Base-by-base conservation (phyloP, 2,888 invertebrate genomes). In the Campoplex nolae region DNA sequence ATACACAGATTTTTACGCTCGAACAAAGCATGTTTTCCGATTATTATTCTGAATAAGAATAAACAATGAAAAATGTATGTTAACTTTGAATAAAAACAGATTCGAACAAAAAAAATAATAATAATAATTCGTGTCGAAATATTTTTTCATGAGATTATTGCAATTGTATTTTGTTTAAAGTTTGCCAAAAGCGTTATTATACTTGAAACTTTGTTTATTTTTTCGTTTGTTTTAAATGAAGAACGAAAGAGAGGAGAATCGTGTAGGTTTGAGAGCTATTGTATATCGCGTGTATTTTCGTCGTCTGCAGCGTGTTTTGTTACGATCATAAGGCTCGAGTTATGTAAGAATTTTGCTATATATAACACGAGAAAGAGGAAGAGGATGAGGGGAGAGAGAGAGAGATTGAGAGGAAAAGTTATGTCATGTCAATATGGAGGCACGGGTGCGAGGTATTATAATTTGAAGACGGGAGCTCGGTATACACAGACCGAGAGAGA, bases 381-480 rank as follows among this genome's bases (percentile, higher is more conserved):
- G 51, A 51, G 51, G 51, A 16, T 16, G 51, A 3, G 18, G 0
- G 45, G 28, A 68, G 51, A 56, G 82, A 58, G 77, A 56, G 23
- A 18, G 76, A 86, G 82, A 83, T 71, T 56, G 16, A 78, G 38
- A 42, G 56, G 45, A 51, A 51, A 48, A 67, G 67, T 78, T 78
- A 68, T 78, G 79, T 79, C 56, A 79, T 62, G 56, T 56, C 70
- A 42, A 67, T 48, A 38, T 56, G 45, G 38, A 23, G 54, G 56
- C 48, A 82, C 68, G 86, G 83, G 81, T 67, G 56, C 54, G 74
- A 48, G 16, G 81, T 78, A 79, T 56, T 45, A 83, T 77, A 65
- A 75, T 67, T 85, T 70, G 51, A 54, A 48, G 48, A 80, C 81
- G 18, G 28, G 28, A 56, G 73, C 42, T 70, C 13, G 28, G 58